Conservation (phyloP, 2,888 invertebrate species). For the Priocnemis perturbator region DNA sequence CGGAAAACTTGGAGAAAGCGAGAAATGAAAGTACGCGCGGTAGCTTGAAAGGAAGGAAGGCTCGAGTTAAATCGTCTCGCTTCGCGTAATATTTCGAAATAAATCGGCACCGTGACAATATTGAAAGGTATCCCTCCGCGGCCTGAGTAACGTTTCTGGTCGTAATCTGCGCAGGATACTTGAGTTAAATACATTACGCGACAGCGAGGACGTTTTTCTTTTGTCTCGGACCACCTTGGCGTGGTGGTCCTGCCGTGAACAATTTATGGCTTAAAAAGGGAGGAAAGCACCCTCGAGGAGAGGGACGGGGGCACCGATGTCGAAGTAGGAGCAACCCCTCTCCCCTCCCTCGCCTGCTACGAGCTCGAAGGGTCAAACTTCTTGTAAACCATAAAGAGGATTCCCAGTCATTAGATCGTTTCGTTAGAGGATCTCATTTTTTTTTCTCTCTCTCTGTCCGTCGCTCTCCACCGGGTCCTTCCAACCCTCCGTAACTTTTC, state of each 20-base stretch:
- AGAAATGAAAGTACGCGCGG: too few relatives aligned
- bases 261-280: slow-evolving; percentile 68
- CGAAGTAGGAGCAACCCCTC: slow-evolving; percentile 46
- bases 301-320: slow-evolving; percentile 41
- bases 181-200: slow-evolving; percentile 72
- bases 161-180: slow-evolving; percentile 68
- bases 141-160: slow-evolving; percentile 42
- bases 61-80: too few relatives aligned
- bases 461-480: slow-evolving; percentile 17
- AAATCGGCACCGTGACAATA: too few relatives aligned
- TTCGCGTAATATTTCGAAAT: too few relatives aligned
- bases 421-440: slow-evolving; percentile 58
- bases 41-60: too few relatives aligned
- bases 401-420: slow-evolving; percentile 70
- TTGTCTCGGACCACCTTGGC: slow-evolving; percentile 69
- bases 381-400: slow-evolving; percentile 74
- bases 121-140: too few relatives aligned
- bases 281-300: slow-evolving; percentile 47
- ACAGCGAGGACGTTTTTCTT: slow-evolving; percentile 65
- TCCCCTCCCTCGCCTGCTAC: slow-evolving; percentile 23
- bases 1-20: too few relatives aligned
- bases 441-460: slow-evolving; percentile 40
- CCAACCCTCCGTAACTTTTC: slow-evolving; percentile 20
- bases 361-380: slow-evolving; percentile 67
- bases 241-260: slow-evolving; percentile 62